phyloP scores from a whole-genome alignment of 2,113 vertebrate species.

The Taxidea taxus region DNA sequence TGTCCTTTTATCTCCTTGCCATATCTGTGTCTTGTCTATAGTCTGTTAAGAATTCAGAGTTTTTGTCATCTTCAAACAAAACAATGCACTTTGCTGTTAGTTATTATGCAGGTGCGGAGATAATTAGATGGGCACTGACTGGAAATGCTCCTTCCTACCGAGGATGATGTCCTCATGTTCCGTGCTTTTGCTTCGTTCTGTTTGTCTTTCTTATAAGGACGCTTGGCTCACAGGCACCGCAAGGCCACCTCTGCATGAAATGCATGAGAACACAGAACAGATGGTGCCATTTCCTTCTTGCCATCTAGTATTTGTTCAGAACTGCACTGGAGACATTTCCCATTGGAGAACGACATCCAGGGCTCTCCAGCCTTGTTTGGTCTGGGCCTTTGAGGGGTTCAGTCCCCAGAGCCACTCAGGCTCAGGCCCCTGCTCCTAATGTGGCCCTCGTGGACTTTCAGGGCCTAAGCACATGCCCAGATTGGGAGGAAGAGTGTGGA shows the following conservation, averaged over 20 bases:
- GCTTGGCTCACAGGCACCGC: conserved; percentile 11
- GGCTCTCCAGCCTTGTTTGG: conserved; percentile 78
- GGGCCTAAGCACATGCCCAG: background rate
- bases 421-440: conserved; percentile 65
- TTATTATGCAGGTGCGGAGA: background rate
- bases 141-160: background rate
- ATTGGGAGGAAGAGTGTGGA: background rate
- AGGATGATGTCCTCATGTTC: too few species aligned
- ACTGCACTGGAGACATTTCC: conserved; percentile 79
- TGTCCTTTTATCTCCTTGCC: conserved; percentile 41
- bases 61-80: conserved; percentile 32
- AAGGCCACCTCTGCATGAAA: conserved; percentile 41
- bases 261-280: conserved; percentile 6
- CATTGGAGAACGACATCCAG: conserved; percentile 76
- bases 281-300: conserved; percentile 65
- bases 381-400: conserved; percentile 80
- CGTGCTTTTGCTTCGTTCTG: too few species aligned
- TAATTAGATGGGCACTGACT: background rate
- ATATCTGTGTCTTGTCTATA: conserved; percentile 38
- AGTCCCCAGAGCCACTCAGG: conserved; percentile 67
- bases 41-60: conserved; percentile 49
- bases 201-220: background rate
- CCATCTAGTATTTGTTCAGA: conserved; percentile 74
- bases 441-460: background rate
- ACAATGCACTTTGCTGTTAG: background rate